Base-by-base conservation (phyloP, 2,797 vertebrate genomes). In the Paedocypris micromegethes region DNA sequence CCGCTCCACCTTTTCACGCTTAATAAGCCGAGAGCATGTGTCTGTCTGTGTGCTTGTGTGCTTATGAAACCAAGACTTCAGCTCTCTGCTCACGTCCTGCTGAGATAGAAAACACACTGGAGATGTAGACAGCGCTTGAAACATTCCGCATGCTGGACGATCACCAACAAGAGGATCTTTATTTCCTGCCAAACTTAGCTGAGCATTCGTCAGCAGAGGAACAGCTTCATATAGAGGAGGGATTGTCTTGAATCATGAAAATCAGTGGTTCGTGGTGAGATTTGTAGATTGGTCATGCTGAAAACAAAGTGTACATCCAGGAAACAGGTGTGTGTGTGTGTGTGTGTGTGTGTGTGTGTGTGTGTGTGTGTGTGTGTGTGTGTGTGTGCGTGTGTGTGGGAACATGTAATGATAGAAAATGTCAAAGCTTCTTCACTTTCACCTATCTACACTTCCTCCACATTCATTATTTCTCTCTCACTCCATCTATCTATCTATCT, bases 1-100 rank as follows among this genome's bases (percentile, higher is more conserved):
- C 9, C 5, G 49, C 67, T 72, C 70, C 63, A 70, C 49, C 71
- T 68, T 68, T 79, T 71, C 66, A 43, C 57, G 50, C 48, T 72
- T 50, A 67, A 40, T 66, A 54, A n/a, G 49, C 52, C 37, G 47
- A 53, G 8, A 40, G 62, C 6, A 50, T 72, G 66, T 55, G 8
- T 66, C 37, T 64, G 51, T 53, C 46, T 55, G 64, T 55, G 73
- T 8, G 48, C 49, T 37, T 47, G 54, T 42, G 46, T 66, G 23
- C 3, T 9, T 9, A 41, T 66, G 64, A 71, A 68, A 64, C 54
- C 64, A 23, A 49, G 41, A 70, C 68, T 52, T 52, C 63, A 63
- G 57, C 42, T 58, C 41, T n/a, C 44, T 55, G n/a, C 38, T 5
- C 8, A 53, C 23, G 7, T 64, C 55, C 40, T 9, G 43, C 43